These are phyloP conservation scores for Empis livida DNA, from an alignment of 2,888 invertebrate species.

Conservation along the genomic window DNA sequence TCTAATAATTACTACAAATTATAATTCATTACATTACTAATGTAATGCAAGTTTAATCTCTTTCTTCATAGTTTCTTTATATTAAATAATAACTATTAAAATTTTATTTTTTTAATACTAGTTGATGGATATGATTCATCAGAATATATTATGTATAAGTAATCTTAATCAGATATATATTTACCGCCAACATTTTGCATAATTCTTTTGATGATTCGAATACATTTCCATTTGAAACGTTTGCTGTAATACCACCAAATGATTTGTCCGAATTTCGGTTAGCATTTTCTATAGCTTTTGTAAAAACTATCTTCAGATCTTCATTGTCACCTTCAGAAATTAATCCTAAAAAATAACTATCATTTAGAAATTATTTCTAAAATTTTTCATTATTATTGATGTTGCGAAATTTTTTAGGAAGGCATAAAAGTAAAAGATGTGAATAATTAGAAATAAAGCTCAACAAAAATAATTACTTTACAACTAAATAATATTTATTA, in stretches of 20 bases:
- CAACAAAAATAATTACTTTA: too few species aligned
- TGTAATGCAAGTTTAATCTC: too few species aligned
- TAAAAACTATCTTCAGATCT: constrained; percentile 28
- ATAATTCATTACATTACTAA: too few species aligned
- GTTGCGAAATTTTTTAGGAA: too few species aligned
- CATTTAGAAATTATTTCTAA: too few species aligned
- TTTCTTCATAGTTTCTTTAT: too few species aligned
- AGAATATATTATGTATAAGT: too few species aligned
- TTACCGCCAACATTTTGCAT: constrained; percentile 42
- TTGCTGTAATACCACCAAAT: constrained; percentile 23
- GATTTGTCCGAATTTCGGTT: constrained; percentile 23
- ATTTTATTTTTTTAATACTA: not conserved
- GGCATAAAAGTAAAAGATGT: too few species aligned
- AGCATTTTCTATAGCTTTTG: constrained; percentile 27
- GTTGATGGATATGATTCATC: not conserved
- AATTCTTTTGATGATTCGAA: constrained; percentile 41
- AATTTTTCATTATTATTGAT: too few species aligned
- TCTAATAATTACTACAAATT: too few species aligned
- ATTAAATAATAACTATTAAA: constrained; percentile 7
- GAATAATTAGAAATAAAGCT: too few species aligned
- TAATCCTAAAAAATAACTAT: constrained; percentile 18
- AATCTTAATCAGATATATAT: constrained; percentile 7
- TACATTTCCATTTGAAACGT: constrained; percentile 41
- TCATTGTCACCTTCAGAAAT: constrained; percentile 24
- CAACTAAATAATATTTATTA: too few species aligned